A percentile compares a stretch with the other conserved stretches of the same genome.
These are phyloP conservation scores for Leucophora obtusa DNA, from an alignment of 2,888 invertebrate genomes.

Conservation along the genomic window DNA sequence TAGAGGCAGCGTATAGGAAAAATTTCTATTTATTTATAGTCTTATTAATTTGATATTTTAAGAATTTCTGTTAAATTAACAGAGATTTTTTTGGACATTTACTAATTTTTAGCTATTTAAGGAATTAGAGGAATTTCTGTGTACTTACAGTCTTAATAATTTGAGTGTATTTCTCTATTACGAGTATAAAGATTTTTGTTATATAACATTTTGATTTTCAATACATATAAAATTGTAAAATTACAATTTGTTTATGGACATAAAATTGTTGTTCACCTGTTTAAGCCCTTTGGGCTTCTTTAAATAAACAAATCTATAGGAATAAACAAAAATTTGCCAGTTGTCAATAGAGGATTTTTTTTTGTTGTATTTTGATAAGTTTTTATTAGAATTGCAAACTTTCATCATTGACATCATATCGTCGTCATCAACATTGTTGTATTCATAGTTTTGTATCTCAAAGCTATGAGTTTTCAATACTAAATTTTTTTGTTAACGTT, in stretches of 20 bases:
- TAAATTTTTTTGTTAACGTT: background rate
- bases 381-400: slow-evolving; percentile 44
- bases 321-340: slow-evolving; percentile 32
- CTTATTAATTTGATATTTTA: too few species aligned
- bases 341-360: slow-evolving; percentile 29
- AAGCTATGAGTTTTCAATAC: background rate
- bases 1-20: too few species aligned
- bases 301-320: slow-evolving; percentile 27
- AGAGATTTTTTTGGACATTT: too few species aligned
- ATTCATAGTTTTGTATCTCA: background rate
- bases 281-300: slow-evolving; percentile 13
- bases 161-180: too few species aligned
- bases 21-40: too few species aligned
- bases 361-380: slow-evolving; percentile 20
- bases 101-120: too few species aligned
- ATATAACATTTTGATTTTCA: background rate
- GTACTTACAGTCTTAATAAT: too few species aligned
- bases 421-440: background rate
- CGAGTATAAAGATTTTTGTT: background rate
- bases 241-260: background rate
- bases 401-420: slow-evolving; percentile 24
- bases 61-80: too few species aligned
- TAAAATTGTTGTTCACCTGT: background rate
- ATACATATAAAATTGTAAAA: background rate
- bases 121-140: too few species aligned